A percentile compares a stretch with the other conserved stretches of the same genome.
These are phyloP conservation scores for Mus spretus DNA, from an alignment of 2,797 vertebrate genomes.

Conservation along the genomic window DNA sequence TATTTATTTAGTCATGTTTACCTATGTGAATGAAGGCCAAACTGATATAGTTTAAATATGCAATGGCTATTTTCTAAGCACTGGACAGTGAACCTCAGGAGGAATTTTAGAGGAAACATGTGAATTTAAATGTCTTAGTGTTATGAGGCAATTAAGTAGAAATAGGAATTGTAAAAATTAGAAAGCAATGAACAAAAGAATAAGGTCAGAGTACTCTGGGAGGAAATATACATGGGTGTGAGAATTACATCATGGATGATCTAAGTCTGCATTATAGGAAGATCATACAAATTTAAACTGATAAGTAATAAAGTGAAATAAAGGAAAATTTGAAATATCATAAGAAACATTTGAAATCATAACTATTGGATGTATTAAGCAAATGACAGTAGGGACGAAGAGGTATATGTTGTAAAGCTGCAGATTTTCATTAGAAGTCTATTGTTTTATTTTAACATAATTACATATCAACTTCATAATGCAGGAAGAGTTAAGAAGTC, in stretches of 20 bases:
- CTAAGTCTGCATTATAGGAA: neutral
- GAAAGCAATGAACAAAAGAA: neutral
- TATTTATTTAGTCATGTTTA: neutral
- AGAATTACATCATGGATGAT: neutral
- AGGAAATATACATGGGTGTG: neutral
- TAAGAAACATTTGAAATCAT: conserved; percentile 2
- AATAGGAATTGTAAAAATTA: neutral
- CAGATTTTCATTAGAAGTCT: neutral
- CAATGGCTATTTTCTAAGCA: neutral
- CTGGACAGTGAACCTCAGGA: neutral
- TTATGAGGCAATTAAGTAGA: neutral
- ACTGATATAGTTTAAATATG: neutral
- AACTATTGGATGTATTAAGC: neutral
- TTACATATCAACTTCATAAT: neutral
- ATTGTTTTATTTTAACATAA: neutral
- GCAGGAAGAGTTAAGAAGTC: neutral
- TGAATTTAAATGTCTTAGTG: neutral
- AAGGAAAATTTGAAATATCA: neutral
- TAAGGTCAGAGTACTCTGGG: neutral
- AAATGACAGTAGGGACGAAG: neutral
- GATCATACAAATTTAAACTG: neutral
- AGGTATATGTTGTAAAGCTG: neutral
- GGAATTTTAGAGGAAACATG: neutral
- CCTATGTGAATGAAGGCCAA: neutral
- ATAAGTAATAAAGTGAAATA: neutral